Conservation (phyloP, 2,113 vertebrate genomes). For the Paracanthobrama guichenoti region DNA sequence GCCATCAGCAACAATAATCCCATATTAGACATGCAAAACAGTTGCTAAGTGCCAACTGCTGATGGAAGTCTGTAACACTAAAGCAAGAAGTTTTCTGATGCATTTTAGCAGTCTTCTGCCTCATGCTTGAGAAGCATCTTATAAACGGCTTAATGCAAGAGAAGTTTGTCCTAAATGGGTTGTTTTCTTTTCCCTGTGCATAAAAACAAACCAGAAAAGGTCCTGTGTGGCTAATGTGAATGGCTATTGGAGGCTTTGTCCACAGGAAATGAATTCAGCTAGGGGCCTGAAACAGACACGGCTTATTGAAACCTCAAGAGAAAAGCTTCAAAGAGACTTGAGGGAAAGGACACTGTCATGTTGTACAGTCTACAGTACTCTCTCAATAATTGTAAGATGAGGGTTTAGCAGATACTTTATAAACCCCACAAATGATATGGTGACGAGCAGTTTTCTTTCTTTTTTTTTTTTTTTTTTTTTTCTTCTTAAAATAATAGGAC, state of each 20-base stretch:
- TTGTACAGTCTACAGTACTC: neutral
- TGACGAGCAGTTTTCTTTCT: neutral
- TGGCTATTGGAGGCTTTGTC: neutral
- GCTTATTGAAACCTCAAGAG: constrained; percentile 12
- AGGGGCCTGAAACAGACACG: constrained; percentile 4
- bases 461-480: no score
- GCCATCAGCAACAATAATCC: neutral
- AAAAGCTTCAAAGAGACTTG: neutral
- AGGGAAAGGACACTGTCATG: neutral
- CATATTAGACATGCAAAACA: constrained; percentile 2
- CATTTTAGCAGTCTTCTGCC: neutral
- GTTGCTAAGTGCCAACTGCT: neutral
- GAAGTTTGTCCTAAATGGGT: neutral
- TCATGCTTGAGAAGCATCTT: neutral
- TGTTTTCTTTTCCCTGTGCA: neutral
- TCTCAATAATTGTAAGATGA: neutral
- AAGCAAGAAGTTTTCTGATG: constrained; percentile 1
- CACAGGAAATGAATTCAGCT: constrained; percentile 50
- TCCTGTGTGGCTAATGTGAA: neutral
- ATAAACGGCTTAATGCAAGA: neutral
- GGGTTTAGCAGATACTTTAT: neutral
- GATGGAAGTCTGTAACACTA: constrained; percentile 40
- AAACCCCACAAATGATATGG: neutral
- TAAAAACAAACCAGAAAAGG: constrained; percentile 1
- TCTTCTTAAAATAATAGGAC: no score